Conservation (phyloP, 1,140 invertebrate species). For the Homarus americanus region DNA sequence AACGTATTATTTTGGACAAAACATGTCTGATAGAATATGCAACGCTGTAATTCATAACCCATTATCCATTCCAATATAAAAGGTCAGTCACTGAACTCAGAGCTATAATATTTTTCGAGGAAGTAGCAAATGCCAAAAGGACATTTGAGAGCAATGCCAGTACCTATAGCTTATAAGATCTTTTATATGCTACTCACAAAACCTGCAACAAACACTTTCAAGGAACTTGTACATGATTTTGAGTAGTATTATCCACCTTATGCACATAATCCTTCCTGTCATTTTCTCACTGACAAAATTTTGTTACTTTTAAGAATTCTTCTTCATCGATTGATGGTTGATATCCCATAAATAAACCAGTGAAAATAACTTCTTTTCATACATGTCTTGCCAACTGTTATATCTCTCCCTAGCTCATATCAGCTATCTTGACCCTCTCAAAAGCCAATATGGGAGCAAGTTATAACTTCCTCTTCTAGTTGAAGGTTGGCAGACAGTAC, state of each 20-base stretch:
- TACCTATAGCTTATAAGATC: constrained; percentile 60
- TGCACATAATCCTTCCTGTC: constrained; percentile 56
- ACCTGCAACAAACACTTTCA: constrained; percentile 54
- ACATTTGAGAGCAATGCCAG: constrained; percentile 55
- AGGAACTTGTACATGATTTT: constrained; percentile 66
- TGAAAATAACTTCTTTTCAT: neutral
- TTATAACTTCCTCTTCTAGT: neutral
- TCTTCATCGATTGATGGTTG: neutral
- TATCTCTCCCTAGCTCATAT: neutral
- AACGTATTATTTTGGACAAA: neutral
- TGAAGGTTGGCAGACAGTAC: constrained; percentile 10
- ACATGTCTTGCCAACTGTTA: neutral
- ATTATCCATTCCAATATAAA: constrained; percentile 49
- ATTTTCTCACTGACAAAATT: constrained; percentile 17
- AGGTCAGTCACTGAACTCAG: constrained; percentile 44
- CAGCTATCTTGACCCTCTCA: neutral
- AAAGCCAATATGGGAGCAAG: neutral
- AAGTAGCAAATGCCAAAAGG: constrained; percentile 22
- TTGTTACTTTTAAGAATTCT: constrained; percentile 39
- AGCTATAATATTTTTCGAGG: constrained; percentile 41
- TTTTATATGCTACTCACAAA: constrained; percentile 69
- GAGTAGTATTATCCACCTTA: constrained; percentile 54
- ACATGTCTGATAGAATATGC: neutral
- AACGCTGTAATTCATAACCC: neutral
- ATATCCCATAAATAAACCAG: neutral